Base-by-base conservation (phyloP, 2,113 vertebrate species). In the Poeciliopsis prolifica region DNA sequence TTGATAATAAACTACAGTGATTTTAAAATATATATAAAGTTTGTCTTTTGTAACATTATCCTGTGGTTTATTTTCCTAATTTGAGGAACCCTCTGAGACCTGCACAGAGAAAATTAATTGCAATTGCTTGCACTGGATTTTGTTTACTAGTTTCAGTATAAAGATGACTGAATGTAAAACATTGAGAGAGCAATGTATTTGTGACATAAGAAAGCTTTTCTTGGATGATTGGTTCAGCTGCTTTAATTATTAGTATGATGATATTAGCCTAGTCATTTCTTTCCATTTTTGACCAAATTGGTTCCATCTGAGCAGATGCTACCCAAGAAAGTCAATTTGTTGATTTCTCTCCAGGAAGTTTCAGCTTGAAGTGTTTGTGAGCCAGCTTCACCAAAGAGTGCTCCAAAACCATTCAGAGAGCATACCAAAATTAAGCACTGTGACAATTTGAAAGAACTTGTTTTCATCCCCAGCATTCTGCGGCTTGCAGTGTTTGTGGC, bases 281-380 rank as follows among this genome's bases (percentile, higher is more conserved):
- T 89, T 84, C 69, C 79, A 82, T 79, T 82, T 79, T 82, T 48
- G 78, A 87, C 78, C 91, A 77, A 91, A 90, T 75, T 66, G 1
- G 35, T 86, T 92, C 89, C 88, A 91, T 88, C 70, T 63, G 78
- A 89, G 87, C 92, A 92, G 89, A 89, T 91, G 92, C 90, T 88
- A 79, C 78, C 75, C 74, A 74, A 89, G 51, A 84, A 77, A 90
- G 84, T 69, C 80, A 15, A 77, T 83, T 90, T 91, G 84, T 88
- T 91, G 90, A 79, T 87, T 90, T 90, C 80, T 89, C 87, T 87
- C 74, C 83, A 75, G 71, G 67, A 90, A 83, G 77, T 87, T 89
- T 85, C 78, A 69, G 74, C 73, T 42, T 76, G 74, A 84, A 83
- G 80, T 81, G 79, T 86, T 65, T 85, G 67, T 42, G 19, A 68